Conservation (phyloP, 2,113 vertebrate genomes). For the Oreotragus oreotragus region DNA sequence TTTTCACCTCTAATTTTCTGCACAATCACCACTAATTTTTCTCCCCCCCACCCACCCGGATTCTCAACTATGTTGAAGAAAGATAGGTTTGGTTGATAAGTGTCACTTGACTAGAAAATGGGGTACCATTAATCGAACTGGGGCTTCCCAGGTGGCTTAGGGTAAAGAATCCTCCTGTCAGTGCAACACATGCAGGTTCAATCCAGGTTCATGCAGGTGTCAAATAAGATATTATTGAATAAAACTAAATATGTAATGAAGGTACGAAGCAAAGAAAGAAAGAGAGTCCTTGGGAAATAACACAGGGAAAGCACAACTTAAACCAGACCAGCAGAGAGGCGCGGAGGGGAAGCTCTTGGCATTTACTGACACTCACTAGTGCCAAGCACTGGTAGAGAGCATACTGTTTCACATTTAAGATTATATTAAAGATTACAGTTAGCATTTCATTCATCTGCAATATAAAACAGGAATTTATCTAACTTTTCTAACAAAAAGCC, state of each 20-base stretch:
- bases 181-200: too few species aligned
- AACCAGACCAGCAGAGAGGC: not conserved
- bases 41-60: fast-evolving
- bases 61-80: not conserved
- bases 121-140: too few species aligned
- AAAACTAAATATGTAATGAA: not conserved
- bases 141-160: too few species aligned
- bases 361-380: not conserved
- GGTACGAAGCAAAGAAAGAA: not conserved
- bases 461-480: not conserved
- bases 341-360: not conserved
- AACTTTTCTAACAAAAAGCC: not conserved
- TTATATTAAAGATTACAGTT: not conserved
- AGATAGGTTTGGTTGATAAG: not conserved
- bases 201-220: too few species aligned
- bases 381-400: not conserved
- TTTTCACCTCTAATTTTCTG: slow-evolving; percentile 3
- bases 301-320: not conserved
- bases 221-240: not conserved
- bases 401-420: not conserved
- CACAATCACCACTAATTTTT: not conserved
- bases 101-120: too few species aligned
- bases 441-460: not conserved
- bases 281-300: not conserved
- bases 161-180: too few species aligned